A percentile compares a stretch with the other conserved stretches of the same genome.
These are phyloP conservation scores for Charadrius vociferus DNA, from an alignment of 2,113 vertebrate species.

Conservation along the genomic window DNA sequence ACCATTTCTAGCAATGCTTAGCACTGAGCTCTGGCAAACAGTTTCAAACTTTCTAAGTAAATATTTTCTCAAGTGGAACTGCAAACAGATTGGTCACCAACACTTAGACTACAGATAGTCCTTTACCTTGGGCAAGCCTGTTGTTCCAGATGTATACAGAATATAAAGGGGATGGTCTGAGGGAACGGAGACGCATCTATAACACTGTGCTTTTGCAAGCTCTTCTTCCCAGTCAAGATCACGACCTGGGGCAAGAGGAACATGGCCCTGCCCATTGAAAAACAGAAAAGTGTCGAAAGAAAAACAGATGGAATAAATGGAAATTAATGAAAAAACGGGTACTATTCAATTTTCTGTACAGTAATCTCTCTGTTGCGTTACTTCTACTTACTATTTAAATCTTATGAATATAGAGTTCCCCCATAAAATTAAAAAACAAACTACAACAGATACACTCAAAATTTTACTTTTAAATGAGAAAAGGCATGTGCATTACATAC, in stretches of 20 bases:
- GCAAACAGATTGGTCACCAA: not conserved
- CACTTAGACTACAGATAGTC: not conserved
- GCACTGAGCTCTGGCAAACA: not conserved
- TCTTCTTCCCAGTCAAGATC: conserved; percentile 94
- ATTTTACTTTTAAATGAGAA: not conserved
- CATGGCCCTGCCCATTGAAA: conserved; percentile 75
- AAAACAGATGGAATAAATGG: not conserved
- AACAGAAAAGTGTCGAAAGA: not conserved
- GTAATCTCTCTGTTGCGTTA: not conserved
- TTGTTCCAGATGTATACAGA: conserved; percentile 96
- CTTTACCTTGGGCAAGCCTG: conserved; percentile 91
- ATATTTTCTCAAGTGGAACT: not conserved
- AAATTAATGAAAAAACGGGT: not conserved
- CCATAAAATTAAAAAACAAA: not conserved
- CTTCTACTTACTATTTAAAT: not conserved
- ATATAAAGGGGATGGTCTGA: conserved; percentile 92
- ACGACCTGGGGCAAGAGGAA: conserved; percentile 73
- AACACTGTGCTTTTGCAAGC: conserved; percentile 80
- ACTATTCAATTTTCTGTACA: not conserved
- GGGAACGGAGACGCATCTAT: conserved; percentile 85
- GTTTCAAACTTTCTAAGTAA: not conserved
- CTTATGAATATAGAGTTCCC: accelerated
- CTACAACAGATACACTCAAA: not conserved
- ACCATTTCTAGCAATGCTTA: not conserved
- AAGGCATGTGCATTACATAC: not conserved